These are phyloP conservation scores for Drosophila pseudoananassae DNA, from an alignment of 1,140 invertebrate species.

Conservation along the genomic window DNA sequence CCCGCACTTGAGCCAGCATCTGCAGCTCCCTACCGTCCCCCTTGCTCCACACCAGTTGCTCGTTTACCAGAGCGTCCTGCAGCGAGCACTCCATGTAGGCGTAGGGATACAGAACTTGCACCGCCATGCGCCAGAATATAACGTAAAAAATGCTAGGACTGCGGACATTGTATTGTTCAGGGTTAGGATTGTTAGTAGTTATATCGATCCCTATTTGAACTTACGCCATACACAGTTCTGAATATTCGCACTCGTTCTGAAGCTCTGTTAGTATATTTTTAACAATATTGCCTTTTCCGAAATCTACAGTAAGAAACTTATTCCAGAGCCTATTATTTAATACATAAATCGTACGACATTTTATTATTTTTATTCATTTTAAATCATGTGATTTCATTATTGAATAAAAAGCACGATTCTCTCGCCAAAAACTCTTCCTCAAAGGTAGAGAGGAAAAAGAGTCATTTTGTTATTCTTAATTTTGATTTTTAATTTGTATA, in stretches of 20 bases:
- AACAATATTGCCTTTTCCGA: neutral
- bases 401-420: neutral
- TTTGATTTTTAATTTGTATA: no score
- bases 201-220: neutral
- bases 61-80: slow-evolving; percentile 31
- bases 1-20: no score
- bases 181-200: neutral
- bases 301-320: neutral
- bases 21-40: neutral
- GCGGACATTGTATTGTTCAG: neutral
- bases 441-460: no score
- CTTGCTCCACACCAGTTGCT: slow-evolving; percentile 29
- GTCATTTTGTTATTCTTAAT: no score
- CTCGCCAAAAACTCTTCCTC: neutral
- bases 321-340: neutral
- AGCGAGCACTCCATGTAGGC: slow-evolving; percentile 18
- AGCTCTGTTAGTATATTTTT: neutral
- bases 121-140: slow-evolving; percentile 42
- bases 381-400: no score
- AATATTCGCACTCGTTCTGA: neutral
- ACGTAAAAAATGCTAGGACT: slow-evolving; percentile 32
- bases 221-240: neutral
- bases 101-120: slow-evolving; percentile 40
- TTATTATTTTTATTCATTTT: no score
- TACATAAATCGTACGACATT: neutral